phyloP scores from a whole-genome alignment of 2,797 vertebrate species.

The Adelosebastes latens region DNA sequence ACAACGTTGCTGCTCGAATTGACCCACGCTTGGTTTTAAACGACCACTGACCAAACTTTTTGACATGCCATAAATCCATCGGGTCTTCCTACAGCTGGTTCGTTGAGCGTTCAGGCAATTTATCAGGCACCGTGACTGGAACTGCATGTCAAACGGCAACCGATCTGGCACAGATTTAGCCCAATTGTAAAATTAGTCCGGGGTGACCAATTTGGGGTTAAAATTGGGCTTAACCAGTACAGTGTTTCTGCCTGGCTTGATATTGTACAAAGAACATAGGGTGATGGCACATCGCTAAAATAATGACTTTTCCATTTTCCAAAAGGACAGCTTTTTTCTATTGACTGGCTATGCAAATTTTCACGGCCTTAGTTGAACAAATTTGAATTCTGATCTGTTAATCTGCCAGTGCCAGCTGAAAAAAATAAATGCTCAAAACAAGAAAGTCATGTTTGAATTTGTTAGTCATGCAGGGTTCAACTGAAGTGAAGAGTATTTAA shows the following conservation, averaged over 20 bases:
- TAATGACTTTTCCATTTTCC: neutral
- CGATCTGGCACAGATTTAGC: neutral
- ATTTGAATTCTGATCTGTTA: neutral
- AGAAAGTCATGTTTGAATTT: neutral
- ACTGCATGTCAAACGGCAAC: neutral
- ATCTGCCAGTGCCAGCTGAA: neutral
- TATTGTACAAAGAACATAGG: neutral
- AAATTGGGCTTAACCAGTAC: neutral
- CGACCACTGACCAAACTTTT: neutral
- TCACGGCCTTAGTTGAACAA: neutral
- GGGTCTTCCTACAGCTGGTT: neutral
- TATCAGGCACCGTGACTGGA: neutral
- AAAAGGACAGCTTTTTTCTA: neutral
- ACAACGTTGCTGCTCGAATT: neutral
- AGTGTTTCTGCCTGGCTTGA: neutral
- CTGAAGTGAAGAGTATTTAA: neutral
- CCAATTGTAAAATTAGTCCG: neutral
- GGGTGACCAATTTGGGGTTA: neutral
- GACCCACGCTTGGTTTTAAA: neutral
- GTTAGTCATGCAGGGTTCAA: neutral
- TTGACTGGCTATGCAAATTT: neutral
- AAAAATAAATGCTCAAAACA: neutral
- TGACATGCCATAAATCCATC: neutral
- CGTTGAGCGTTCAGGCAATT: neutral
- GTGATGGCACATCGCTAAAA: neutral